Evolutionary conservation across 2,113 vertebrate genomes (phyloP).

Genomic region (Callocephalon fimbriatum): DNA sequence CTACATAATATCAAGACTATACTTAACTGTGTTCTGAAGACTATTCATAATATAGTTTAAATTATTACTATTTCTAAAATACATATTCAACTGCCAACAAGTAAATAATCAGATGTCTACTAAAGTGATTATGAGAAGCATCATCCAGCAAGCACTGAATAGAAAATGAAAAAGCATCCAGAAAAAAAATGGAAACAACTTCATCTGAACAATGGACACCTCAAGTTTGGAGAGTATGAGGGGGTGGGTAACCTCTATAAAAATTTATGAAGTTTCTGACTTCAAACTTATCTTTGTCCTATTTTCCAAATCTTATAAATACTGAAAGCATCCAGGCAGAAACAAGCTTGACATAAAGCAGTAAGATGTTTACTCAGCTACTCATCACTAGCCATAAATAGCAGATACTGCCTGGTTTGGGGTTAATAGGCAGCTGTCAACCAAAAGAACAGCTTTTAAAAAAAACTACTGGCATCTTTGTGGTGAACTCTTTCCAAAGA

Average conservation of each 20-base stretch:
- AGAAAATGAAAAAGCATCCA: not conserved
- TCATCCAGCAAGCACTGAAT: not conserved
- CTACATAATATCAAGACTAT: not conserved
- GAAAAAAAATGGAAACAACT: not conserved
- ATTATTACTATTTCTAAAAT: not conserved
- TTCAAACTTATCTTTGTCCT: not conserved
- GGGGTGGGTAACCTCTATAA: not conserved
- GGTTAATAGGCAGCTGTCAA: not conserved
- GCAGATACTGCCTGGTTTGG: not conserved
- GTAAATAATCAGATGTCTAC: not conserved
- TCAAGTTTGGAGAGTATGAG: not conserved
- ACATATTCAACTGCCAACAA: not conserved
- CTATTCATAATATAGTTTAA: not conserved
- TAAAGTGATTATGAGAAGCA: not conserved
- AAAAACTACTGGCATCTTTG: not conserved
- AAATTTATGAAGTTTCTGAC: not conserved
- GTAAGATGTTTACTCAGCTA: not conserved
- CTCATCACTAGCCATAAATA: not conserved
- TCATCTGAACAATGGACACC: not conserved
- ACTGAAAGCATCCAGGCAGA: not conserved
- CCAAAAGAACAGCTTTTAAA: not conserved
- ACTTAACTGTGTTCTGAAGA: not conserved
- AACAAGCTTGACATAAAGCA: accelerated
- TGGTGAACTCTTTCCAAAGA: not conserved
- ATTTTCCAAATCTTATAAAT: not conserved